A percentile compares a stretch with the other conserved stretches of the same genome.
phyloP scores from a whole-genome alignment of 2,888 invertebrate genomes.

The Nymphalis urticae region DNA sequence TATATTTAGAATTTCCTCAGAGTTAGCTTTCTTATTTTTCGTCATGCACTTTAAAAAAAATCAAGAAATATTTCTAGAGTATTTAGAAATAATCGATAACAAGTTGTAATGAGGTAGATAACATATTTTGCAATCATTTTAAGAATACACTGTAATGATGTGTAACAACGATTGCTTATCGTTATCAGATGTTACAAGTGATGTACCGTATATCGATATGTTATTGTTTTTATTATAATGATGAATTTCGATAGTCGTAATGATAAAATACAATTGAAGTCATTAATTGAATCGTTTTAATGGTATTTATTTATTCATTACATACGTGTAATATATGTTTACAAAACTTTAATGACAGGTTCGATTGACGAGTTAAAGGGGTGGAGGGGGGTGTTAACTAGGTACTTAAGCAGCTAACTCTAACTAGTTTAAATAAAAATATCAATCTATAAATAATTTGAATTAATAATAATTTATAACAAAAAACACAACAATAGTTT shows the following conservation, averaged over 20 bases:
- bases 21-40: background rate
- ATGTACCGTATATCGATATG: constrained; percentile 4
- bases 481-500: too few relatives aligned
- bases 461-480: too few relatives aligned
- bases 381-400: background rate
- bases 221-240: background rate
- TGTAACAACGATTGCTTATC: constrained; percentile 21
- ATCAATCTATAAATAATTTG: too few relatives aligned
- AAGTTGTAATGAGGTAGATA: constrained; percentile 12
- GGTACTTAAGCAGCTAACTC: background rate
- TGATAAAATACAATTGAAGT: background rate
- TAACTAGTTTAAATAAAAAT: too few relatives aligned
- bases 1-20: background rate
- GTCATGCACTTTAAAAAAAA: background rate
- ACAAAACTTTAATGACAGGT: too few relatives aligned
- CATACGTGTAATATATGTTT: too few relatives aligned
- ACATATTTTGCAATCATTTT: constrained; percentile 25
- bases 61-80: constrained; percentile 4
- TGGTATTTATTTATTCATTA: background rate
- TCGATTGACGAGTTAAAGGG: too few relatives aligned
- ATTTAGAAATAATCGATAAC: constrained; percentile 17
- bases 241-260: background rate
- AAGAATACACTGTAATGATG: constrained; percentile 21
- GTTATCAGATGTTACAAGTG: constrained; percentile 21
- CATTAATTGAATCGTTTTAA: background rate